These are phyloP conservation scores for Atherinomorus stipes DNA, from an alignment of 2,113 vertebrate species.

Conservation along the genomic window DNA sequence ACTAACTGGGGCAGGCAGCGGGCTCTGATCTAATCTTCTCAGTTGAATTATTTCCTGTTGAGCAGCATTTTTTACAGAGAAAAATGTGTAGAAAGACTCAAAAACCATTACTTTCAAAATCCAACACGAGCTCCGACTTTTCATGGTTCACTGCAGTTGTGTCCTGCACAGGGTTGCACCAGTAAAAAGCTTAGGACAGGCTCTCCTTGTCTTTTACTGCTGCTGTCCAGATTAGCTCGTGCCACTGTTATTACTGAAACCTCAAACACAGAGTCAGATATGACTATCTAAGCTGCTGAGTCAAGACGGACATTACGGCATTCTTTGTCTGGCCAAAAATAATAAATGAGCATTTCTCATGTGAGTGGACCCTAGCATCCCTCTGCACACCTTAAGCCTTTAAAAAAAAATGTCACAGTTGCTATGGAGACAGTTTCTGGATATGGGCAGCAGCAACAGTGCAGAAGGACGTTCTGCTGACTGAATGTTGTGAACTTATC, in stretches of 20 bases:
- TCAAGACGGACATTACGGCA: background rate
- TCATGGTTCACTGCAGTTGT: constrained; percentile 27
- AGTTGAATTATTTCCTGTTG: constrained; percentile 1
- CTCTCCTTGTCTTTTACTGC: constrained; percentile 23
- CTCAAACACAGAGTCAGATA: constrained; percentile 24
- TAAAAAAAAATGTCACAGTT: too few relatives aligned
- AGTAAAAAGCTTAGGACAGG: constrained; percentile 17
- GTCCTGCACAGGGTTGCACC: constrained; percentile 20
- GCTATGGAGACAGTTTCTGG: constrained; percentile 87
- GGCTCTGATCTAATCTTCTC: background rate
- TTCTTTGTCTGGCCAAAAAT: background rate
- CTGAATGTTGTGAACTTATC: constrained; percentile 37
- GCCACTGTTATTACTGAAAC: constrained; percentile 35
- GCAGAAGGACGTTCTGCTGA: constrained; percentile 21
- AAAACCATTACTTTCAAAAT: constrained; percentile 17
- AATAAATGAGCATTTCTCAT: constrained; percentile 58
- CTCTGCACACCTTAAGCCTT: constrained; percentile 82
- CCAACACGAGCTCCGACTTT: constrained; percentile 6
- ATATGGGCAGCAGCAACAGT: constrained; percentile 60
- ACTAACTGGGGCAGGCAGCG: background rate
- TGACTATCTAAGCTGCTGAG: constrained; percentile 11
- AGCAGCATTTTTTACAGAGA: constrained; percentile 14
- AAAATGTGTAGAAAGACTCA: background rate
- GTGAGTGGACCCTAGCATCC: constrained; percentile 81
- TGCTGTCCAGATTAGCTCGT: constrained; percentile 30